Percentiles rank a stretch among this genome's conserved stretches.
Evolutionary conservation across 2,888 invertebrate genomes (phyloP).

Genomic region (Phytoseiulus persimilis): DNA sequence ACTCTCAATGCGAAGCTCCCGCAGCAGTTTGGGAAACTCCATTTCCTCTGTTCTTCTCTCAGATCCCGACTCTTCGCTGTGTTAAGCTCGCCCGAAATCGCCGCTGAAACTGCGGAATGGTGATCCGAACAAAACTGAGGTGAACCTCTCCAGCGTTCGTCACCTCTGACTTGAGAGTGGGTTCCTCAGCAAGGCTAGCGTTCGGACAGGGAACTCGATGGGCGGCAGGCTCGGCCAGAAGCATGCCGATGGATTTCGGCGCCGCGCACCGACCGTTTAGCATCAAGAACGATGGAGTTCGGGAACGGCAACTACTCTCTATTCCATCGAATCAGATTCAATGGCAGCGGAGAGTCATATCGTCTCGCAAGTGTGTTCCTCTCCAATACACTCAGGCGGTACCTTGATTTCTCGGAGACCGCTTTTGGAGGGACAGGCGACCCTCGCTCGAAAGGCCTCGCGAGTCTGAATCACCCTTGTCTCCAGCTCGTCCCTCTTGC

Average conservation of each 20-base stretch:
- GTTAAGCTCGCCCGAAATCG: too few species aligned
- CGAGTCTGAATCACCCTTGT: neutral
- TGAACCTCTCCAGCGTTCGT: neutral
- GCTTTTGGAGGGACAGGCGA: neutral
- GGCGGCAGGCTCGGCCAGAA: neutral
- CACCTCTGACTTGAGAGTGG: neutral
- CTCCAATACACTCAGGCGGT: neutral
- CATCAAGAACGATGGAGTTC: neutral
- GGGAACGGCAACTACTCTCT: neutral
- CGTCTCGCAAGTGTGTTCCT: neutral
- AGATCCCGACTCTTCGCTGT: too few species aligned
- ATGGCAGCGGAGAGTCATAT: neutral
- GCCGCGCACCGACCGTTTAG: neutral
- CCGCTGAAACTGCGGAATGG: too few species aligned
- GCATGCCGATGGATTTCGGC: neutral
- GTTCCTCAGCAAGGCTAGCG: neutral
- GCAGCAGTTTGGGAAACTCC: too few species aligned
- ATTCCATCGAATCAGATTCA: neutral
- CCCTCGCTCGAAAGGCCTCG: neutral
- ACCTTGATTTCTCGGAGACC: neutral
- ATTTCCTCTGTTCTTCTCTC: too few species aligned
- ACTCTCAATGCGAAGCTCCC: neutral
- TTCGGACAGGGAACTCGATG: neutral
- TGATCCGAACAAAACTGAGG: too few species aligned
- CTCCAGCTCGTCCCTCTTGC: neutral